Evolutionary conservation across 1,140 invertebrate genomes (phyloP), one percentile per base, ranked within the genome.

Genomic region (Bombus breviceps): DNA sequence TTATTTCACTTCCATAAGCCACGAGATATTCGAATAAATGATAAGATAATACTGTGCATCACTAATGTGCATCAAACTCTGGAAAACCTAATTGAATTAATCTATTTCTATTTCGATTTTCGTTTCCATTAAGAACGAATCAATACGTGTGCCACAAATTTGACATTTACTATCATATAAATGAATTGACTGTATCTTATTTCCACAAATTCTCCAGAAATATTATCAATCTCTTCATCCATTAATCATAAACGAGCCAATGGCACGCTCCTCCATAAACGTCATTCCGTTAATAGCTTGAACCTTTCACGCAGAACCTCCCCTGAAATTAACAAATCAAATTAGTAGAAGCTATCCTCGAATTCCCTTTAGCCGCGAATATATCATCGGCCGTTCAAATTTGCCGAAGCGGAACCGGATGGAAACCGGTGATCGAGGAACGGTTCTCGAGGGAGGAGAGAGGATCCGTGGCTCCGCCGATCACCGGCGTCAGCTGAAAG

Each of bases 401-500:
- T 22, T 53, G 6, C 47, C 18, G 18, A 53, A 53, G 47, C 37
- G 75, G 6, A 18, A 62, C 32, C 12, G 10, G 10, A 6, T 13
- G 25, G 6, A 22, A 39, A 15, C 32, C 25, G 41, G 10, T 4
- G n/a, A 64, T 47, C 41, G n/a, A 47, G 18, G 71, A 74, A 66
- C 39, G 37, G 47, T 22, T 53, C 47, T 53, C 47, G 47, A 32
- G 13, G n/a, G n/a, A 6, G 8, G n/a, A 8, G n/a, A 6, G n/a
- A 32, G 64, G 15, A 28, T 15, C 34, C 32, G 66, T 13, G 43
- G 41, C 34, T 34, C 32, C 64, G 43, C 47, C 43, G 47, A 69
- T 53, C 47, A 74, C 47, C 62, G 62, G 32, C 37, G 34, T 37
- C 34, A 10, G 41, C 71, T 43, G 79, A 85, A 72, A 85, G 85